phyloP scores from a whole-genome alignment of 2,888 invertebrate species.

The Dolomedes plantarius region DNA sequence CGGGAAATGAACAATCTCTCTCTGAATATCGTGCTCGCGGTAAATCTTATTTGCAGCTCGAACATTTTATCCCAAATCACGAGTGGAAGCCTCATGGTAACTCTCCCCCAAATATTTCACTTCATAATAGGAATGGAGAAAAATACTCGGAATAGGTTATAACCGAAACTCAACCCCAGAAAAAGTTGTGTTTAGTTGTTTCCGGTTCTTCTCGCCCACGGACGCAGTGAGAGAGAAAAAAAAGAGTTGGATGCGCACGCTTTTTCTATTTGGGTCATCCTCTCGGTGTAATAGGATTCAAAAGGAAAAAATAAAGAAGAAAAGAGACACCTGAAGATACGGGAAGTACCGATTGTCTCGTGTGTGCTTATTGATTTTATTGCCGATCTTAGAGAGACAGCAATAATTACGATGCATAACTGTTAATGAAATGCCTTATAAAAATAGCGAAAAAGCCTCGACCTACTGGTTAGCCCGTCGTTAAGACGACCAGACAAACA shows the following conservation, averaged over 20 bases:
- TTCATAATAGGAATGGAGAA: no score
- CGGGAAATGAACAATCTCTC: no score
- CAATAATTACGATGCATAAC: not conserved
- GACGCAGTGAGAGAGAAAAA: not conserved
- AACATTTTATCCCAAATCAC: no score
- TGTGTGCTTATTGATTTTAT: not conserved
- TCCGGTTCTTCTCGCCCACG: constrained; percentile 12
- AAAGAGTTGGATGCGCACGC: not conserved
- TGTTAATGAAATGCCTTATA: not conserved
- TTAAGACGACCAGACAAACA: no score
- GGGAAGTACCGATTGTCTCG: not conserved
- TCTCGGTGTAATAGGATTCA: not conserved
- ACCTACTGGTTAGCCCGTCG: not conserved
- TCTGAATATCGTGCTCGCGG: no score
- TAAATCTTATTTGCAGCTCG: no score
- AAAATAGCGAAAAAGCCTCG: not conserved
- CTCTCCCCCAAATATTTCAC: no score
- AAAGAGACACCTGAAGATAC: not conserved
- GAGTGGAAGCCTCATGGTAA: no score
- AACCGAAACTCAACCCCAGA: no score
- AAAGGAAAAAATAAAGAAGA: not conserved
- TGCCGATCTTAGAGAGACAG: not conserved
- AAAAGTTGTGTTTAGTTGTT: not conserved
- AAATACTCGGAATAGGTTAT: no score
- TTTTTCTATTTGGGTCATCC: constrained; percentile 6